phyloP scores from a whole-genome alignment of 2,888 invertebrate genomes.

The Parnassius orleans region DNA sequence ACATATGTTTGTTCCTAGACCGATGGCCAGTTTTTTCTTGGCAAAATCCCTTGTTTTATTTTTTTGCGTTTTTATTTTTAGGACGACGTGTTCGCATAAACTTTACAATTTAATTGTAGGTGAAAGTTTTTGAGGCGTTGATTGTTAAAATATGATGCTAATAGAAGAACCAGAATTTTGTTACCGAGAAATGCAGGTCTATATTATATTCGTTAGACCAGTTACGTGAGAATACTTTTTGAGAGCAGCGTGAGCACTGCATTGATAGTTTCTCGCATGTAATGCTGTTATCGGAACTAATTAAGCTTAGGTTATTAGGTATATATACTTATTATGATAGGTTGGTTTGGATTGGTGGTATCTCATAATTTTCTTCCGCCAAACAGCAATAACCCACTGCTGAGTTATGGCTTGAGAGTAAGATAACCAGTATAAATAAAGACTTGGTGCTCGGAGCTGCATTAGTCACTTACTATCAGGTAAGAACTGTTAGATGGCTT shows the following conservation, averaged over 20 bases:
- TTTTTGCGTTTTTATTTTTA: constrained; percentile 36
- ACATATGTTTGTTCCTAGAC: constrained; percentile 17
- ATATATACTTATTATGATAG: no score
- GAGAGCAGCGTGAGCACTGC: background rate
- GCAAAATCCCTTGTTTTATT: constrained; percentile 38
- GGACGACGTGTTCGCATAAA: constrained; percentile 33
- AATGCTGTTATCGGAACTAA: no score
- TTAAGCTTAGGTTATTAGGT: no score
- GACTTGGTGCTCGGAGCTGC: no score
- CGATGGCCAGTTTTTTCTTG: constrained; percentile 38
- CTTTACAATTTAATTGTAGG: constrained; percentile 34
- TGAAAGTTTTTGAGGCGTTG: constrained; percentile 15
- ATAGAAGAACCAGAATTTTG: constrained; percentile 7
- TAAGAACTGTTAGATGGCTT: no score
- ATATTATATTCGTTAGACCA: constrained; percentile 13
- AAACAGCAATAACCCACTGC: no score
- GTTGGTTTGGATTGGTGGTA: no score
- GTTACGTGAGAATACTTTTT: constrained; percentile 15
- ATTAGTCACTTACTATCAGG: no score
- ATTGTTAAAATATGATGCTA: constrained; percentile 13
- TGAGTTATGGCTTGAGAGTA: no score
- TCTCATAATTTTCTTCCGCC: no score
- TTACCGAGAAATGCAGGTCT: constrained; percentile 5
- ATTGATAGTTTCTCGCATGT: no score
- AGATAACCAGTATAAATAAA: no score